Evolutionary conservation across 2,888 invertebrate genomes (phyloP).

Genomic region (Cepaea hortensis): DNA sequence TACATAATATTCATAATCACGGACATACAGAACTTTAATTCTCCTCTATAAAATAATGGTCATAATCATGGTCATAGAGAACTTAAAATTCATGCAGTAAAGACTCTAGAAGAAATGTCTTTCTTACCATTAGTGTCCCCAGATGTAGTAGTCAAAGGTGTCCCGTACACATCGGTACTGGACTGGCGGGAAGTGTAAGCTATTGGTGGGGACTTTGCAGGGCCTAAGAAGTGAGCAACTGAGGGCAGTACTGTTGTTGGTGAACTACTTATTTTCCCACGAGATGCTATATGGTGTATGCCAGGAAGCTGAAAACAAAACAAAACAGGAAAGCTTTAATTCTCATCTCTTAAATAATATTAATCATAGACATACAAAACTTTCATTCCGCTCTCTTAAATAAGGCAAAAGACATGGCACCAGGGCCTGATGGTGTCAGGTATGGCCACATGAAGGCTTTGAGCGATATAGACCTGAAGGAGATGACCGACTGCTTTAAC

Average conservation of each 20-base stretch:
- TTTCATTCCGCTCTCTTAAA: background rate
- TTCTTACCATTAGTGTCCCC: slow-evolving; percentile 31
- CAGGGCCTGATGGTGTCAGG: too few relatives aligned
- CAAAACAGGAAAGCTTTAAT: too few relatives aligned
- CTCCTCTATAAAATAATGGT: too few relatives aligned
- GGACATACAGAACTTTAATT: too few relatives aligned
- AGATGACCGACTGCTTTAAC: too few relatives aligned
- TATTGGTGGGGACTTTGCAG: slow-evolving; percentile 45
- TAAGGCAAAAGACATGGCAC: too few relatives aligned
- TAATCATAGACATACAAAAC: background rate
- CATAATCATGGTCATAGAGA: too few relatives aligned
- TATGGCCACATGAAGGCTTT: too few relatives aligned
- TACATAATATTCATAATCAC: too few relatives aligned
- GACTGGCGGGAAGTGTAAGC: slow-evolving; percentile 36
- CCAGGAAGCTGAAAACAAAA: slow-evolving; percentile 44
- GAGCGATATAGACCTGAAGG: too few relatives aligned
- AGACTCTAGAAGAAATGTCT: background rate
- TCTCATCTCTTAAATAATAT: too few relatives aligned
- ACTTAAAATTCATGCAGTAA: too few relatives aligned
- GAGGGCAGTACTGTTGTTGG: slow-evolving; percentile 52
- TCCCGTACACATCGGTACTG: slow-evolving; percentile 27
- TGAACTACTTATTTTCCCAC: slow-evolving; percentile 35
- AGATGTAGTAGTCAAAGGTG: background rate
- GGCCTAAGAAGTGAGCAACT: slow-evolving; percentile 54
- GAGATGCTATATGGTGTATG: slow-evolving; percentile 47